A percentile compares a stretch with the other conserved stretches of the same genome.
Conservation (phyloP, 2,797 vertebrate species). For the Brachyrhaphis roseni region DNA sequence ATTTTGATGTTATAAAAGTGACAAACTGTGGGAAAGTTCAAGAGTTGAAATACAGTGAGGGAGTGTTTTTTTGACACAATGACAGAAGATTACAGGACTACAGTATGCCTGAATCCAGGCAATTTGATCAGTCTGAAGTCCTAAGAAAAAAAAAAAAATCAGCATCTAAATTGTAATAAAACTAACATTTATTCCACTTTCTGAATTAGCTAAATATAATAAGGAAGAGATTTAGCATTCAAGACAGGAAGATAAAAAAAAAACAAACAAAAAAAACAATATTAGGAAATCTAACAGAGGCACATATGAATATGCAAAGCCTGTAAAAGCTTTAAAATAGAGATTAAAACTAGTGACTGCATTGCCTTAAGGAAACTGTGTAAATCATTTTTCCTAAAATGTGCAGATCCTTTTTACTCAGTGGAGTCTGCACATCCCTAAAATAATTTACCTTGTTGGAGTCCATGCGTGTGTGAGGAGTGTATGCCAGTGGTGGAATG, state of each 20-base stretch:
- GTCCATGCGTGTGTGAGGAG: slow-evolving; percentile 90
- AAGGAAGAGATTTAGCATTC: not conserved
- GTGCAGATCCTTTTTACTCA: not conserved
- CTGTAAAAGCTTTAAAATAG: not conserved
- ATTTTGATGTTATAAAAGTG: not conserved
- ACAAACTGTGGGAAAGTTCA: slow-evolving; percentile 36
- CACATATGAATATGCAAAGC: not conserved
- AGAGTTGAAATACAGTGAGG: not conserved
- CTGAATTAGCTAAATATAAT: not conserved
- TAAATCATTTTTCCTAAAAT: not conserved
- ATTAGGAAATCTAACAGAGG: not conserved
- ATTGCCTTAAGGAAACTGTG: not conserved
- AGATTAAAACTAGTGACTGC: not conserved
- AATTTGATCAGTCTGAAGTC: slow-evolving; percentile 44
- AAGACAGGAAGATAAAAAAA: not conserved
- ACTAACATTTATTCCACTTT: not conserved
- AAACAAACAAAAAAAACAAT: not conserved
- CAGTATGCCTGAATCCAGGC: slow-evolving; percentile 59
- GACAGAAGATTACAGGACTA: slow-evolving; percentile 65
- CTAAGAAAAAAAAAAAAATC: not conserved
- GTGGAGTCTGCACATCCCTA: not conserved
- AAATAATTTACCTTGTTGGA: slow-evolving; percentile 87
- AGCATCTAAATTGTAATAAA: not conserved
- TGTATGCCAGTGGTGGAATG: slow-evolving; percentile 92
- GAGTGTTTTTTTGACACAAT: slow-evolving; percentile 38